Evolutionary conservation across 2,113 vertebrate species (phyloP).

Genomic region (Oryctolagus cuniculus): DNA sequence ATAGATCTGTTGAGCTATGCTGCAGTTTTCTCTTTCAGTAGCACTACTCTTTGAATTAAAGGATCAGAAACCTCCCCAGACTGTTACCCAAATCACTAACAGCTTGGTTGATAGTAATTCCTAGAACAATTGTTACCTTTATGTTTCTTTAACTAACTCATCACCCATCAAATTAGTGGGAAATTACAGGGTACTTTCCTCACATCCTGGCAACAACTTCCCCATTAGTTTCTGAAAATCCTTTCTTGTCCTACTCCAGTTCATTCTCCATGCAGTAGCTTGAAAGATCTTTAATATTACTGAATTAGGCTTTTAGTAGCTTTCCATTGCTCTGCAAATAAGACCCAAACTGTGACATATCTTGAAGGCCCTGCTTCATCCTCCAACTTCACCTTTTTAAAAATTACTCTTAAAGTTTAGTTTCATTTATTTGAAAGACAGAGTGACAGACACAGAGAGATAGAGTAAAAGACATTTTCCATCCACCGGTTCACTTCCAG

Average conservation of each 20-base stretch:
- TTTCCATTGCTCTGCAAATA: background rate
- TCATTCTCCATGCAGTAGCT: background rate
- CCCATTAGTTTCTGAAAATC: background rate
- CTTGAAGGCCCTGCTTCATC: background rate
- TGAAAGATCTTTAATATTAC: background rate
- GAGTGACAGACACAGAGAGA: no score
- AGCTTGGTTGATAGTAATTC: background rate
- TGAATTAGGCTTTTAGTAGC: background rate
- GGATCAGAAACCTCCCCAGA: background rate
- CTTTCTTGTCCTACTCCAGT: rapidly evolving
- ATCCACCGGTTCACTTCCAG: no score
- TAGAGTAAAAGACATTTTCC: no score
- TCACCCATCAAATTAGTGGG: background rate
- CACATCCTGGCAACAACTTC: no score
- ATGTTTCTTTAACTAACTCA: background rate
- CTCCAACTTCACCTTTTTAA: background rate
- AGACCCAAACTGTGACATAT: background rate
- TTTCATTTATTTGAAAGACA: no score
- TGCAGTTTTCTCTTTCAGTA: background rate
- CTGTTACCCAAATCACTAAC: background rate
- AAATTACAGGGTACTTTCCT: background rate
- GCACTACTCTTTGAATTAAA: background rate
- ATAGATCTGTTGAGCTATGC: rapidly evolving
- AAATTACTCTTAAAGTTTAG: no score
- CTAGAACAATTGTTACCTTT: background rate